Evolutionary conservation across 2,888 invertebrate genomes (phyloP).

Genomic region (Drosophila pseudotalamancana): DNA sequence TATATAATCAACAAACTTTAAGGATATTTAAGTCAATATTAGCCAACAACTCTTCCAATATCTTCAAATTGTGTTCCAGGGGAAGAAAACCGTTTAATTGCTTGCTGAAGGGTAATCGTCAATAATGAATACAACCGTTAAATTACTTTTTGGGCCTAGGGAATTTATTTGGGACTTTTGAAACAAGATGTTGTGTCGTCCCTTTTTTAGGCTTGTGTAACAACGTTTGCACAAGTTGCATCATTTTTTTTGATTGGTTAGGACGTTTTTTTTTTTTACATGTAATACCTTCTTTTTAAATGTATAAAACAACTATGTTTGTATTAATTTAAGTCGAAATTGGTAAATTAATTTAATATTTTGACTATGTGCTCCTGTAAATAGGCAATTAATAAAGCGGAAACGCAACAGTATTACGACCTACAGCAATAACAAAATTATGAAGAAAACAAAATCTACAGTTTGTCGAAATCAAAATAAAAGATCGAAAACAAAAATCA

Average conservation of each 20-base stretch:
- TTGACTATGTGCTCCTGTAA: constrained; percentile 17
- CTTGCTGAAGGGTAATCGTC: not conserved
- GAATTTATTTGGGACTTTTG: not conserved
- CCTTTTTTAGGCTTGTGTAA: not conserved
- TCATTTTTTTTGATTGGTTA: constrained; percentile 11
- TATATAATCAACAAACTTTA: too few species aligned
- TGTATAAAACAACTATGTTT: constrained; percentile 4
- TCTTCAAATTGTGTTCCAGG: too few species aligned
- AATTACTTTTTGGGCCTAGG: not conserved
- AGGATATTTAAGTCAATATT: too few species aligned
- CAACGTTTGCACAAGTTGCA: constrained; percentile 27
- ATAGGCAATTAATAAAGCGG: constrained; percentile 50
- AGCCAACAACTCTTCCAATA: too few species aligned
- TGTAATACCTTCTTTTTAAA: constrained; percentile 15
- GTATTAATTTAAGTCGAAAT: constrained; percentile 2
- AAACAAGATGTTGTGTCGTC: constrained; percentile 1
- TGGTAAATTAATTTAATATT: constrained; percentile 5
- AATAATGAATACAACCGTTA: not conserved
- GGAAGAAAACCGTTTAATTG: too few species aligned
- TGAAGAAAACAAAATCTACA: constrained; percentile 18
- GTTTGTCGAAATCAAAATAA: constrained; percentile 68
- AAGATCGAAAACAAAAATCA: constrained; percentile 56
- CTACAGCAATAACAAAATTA: constrained; percentile 48
- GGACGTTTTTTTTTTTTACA: not conserved
- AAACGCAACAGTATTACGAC: constrained; percentile 39